Base-by-base conservation (phyloP, 2,113 vertebrate genomes). In the Chloebia gouldiae region DNA sequence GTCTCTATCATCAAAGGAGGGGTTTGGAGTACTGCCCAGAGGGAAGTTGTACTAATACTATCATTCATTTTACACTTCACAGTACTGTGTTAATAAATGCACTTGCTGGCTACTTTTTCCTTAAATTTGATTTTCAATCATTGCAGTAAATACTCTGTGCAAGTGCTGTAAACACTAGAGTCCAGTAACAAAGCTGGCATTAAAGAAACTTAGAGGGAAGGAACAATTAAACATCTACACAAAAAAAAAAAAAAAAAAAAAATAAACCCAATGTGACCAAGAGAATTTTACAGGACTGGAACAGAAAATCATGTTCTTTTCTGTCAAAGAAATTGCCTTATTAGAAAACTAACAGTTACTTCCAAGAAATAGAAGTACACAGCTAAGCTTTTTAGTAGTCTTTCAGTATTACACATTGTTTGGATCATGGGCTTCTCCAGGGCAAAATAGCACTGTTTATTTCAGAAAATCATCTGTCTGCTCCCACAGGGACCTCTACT, bases 371-470 rank as follows among this genome's bases (percentile, higher is more conserved):
- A 17, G 33, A 66, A 69, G 4, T 92, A 15, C 39, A 90, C 66
- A 83, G 44, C 7, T 91, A 44, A 95, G 66, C 50, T 69, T 88
- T 90, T 79, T 59, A 82, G 40, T 42, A 63, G 5, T 88, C 30
- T 72, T 80, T 33, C 31, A 40, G 30, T 35, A 86, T 25, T 23
- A 15, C 30, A 44, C 18, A 37, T 73, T 94, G 57, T 69, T 81
- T 90, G 56, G 23, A 88, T 80, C 83, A 44, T 37, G 57, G 68
- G 28, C 13, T 92, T 60, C 35, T 95, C 93, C 40, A 88, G 42
- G 57, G 64, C 17, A 91, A 93, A 95, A 35, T 88, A 97, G 13
- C 44, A 53, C 21, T 95, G 79, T 86, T 86, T 88, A 90, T 94
- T 93, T 94, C 66, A 94, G 21, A 28, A 64, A 75, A 73, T 96